A percentile compares a stretch with the other conserved stretches of the same genome.
Conservation (phyloP, 2,888 invertebrate genomes). For the Drosophila fungiperda region DNA sequence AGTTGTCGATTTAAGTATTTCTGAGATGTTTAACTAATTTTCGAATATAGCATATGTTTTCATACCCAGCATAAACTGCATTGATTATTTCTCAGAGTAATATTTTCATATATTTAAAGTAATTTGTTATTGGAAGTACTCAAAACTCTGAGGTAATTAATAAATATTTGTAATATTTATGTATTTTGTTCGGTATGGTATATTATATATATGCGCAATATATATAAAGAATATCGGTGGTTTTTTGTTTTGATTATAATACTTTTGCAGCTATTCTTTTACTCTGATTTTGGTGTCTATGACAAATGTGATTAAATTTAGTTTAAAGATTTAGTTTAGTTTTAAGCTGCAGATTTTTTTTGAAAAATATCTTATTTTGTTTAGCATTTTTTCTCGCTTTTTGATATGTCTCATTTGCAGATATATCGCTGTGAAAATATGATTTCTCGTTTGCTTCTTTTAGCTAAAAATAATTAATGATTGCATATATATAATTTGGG, state of each 20-base stretch:
- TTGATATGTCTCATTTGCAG: background rate
- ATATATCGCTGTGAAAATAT: constrained; percentile 13
- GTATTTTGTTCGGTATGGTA: background rate
- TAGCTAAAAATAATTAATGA: background rate
- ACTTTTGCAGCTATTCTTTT: background rate
- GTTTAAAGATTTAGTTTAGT: background rate
- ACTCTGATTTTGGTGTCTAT: background rate
- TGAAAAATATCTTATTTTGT: background rate
- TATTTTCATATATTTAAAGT: background rate
- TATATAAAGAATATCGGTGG: background rate
- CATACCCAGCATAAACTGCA: background rate
- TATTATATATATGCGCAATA: background rate
- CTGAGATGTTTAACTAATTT: background rate
- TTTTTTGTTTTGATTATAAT: background rate
- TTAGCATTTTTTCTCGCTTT: background rate
- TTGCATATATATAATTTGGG: background rate
- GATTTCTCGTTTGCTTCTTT: background rate
- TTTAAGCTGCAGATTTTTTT: background rate
- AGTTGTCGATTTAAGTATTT: background rate
- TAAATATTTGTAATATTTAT: background rate
- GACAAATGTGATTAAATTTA: background rate
- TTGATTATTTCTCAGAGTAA: background rate
- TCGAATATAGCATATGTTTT: background rate
- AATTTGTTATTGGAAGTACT: background rate
- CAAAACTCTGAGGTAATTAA: background rate